These are phyloP conservation scores for Diorhabda sublineata DNA, from an alignment of 1,140 invertebrate species.

Conservation along the genomic window DNA sequence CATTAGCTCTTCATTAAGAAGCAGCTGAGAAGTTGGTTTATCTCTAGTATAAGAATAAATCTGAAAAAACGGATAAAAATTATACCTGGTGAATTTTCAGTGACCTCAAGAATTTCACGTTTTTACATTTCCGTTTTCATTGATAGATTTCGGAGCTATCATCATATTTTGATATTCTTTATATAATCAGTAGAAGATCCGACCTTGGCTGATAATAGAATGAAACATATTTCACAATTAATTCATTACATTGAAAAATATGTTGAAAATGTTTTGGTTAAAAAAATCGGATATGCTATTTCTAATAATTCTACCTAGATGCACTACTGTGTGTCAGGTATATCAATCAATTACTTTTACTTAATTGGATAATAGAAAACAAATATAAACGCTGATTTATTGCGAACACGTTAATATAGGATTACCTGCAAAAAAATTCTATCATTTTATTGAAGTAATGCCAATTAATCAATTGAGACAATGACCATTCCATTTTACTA, in stretches of 20 bases:
- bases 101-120: too few species aligned
- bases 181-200: background rate
- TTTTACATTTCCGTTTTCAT: too few species aligned
- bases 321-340: constrained; percentile 9
- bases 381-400: constrained; percentile 11
- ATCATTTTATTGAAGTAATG: background rate
- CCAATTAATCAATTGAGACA: too few species aligned
- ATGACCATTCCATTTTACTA: too few species aligned
- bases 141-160: too few species aligned
- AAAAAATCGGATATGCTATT: background rate
- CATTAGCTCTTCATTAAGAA: too few species aligned
- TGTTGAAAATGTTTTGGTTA: constrained; percentile 7
- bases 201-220: constrained; percentile 12
- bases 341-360: background rate
- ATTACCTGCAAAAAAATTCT: constrained; percentile 7
- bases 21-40: too few species aligned
- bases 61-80: too few species aligned
- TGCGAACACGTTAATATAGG: constrained; percentile 10
- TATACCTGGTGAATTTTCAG: too few species aligned
- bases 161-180: too few species aligned
- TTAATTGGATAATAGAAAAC: constrained; percentile 5
- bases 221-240: constrained; percentile 9
- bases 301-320: background rate
- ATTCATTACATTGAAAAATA: constrained; percentile 12
- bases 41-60: too few species aligned